phyloP scores from a whole-genome alignment of 2,113 vertebrate species.

The Oxyura jamaicensis region DNA sequence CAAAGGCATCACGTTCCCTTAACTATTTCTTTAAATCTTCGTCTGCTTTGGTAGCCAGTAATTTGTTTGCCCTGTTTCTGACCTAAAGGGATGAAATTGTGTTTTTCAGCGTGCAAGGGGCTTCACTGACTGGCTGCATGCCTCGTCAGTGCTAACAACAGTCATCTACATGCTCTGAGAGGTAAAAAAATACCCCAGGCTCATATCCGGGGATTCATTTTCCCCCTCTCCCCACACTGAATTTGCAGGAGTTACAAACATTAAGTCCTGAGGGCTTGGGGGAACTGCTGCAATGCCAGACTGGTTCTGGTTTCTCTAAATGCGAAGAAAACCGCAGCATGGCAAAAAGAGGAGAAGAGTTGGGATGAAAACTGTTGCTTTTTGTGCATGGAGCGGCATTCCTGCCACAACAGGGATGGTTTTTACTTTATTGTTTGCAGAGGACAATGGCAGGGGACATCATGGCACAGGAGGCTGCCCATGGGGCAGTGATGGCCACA shows the following conservation, averaged over 20 bases:
- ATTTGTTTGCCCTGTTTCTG: constrained; percentile 18
- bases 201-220: not conserved
- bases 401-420: not conserved
- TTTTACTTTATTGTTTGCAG: not conserved
- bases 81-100: not conserved
- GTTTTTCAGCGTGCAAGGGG: not conserved
- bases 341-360: not conserved
- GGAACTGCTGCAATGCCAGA: not conserved
- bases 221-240: rapidly evolving
- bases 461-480: not conserved
- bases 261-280: not conserved
- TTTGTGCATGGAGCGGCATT: not conserved
- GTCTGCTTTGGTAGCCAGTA: constrained; percentile 10
- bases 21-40: constrained; percentile 49
- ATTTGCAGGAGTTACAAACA: not conserved
- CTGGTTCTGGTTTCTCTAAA: not conserved
- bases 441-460: not conserved
- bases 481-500: not conserved
- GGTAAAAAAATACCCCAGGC: not conserved
- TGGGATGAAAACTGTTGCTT: not conserved
- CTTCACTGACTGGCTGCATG: not conserved
- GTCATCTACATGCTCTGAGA: not conserved
- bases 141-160: not conserved
- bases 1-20: constrained; percentile 23
- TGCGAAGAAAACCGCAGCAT: not conserved